These are phyloP conservation scores for Cochlearius cochlearius DNA, from an alignment of 2,113 vertebrate species.

Conservation along the genomic window DNA sequence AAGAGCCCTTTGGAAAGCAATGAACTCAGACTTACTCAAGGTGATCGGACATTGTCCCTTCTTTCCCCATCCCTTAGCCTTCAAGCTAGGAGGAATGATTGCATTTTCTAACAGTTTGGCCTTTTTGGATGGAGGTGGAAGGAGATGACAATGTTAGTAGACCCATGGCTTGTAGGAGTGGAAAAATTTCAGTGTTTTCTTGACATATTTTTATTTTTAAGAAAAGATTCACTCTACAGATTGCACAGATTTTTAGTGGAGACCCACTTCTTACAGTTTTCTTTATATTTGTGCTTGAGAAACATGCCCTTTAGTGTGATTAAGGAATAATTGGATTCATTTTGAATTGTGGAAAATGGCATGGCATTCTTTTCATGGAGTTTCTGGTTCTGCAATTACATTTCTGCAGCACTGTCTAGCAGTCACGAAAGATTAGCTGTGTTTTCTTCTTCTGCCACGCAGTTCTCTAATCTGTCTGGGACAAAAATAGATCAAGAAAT, in stretches of 20 bases:
- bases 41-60: background rate
- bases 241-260: background rate
- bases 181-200: background rate
- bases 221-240: background rate
- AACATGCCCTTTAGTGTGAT: conserved; percentile 56
- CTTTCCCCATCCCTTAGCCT: background rate
- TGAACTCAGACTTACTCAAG: background rate
- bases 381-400: conserved; percentile 64
- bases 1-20: background rate
- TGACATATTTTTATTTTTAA: background rate
- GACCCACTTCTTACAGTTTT: background rate
- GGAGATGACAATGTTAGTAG: background rate
- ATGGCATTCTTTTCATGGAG: conserved; percentile 40
- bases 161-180: background rate
- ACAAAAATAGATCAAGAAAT: conserved; percentile 66
- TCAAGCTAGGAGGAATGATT: background rate
- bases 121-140: background rate
- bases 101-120: background rate
- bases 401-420: conserved; percentile 44
- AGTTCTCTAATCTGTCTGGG: conserved; percentile 67
- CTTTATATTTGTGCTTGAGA: conserved; percentile 33
- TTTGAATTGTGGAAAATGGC: conserved; percentile 54
- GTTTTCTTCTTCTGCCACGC: conserved; percentile 57
- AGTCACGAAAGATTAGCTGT: conserved; percentile 65
- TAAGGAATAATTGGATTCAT: conserved; percentile 66